These are phyloP conservation scores for Microctonus brassicae DNA, from an alignment of 2,888 invertebrate species.

Conservation along the genomic window DNA sequence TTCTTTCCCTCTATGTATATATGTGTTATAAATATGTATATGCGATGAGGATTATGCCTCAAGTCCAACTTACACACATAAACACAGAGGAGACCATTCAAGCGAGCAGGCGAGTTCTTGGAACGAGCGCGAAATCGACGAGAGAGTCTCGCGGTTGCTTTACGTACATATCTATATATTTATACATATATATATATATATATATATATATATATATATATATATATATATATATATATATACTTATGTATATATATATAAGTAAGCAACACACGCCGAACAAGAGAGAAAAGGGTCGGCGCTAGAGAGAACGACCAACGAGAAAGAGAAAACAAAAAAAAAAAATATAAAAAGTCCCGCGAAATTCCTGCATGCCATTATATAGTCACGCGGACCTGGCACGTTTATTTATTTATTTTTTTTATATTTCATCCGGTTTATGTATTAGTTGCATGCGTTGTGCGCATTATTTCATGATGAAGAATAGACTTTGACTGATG, in stretches of 20 bases:
- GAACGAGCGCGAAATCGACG: conserved; percentile 44
- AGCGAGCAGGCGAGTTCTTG: conserved; percentile 35
- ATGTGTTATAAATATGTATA: neutral
- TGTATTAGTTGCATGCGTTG: neutral
- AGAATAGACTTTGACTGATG: neutral
- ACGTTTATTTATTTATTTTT: conserved; percentile 8
- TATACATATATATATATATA: too few species aligned
- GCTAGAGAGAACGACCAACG: conserved; percentile 11
- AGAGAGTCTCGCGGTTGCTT: conserved; percentile 39
- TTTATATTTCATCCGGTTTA: neutral
- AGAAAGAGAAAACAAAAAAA: neutral
- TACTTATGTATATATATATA: conserved; percentile 13
- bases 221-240: too few species aligned
- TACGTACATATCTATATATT: too few species aligned
- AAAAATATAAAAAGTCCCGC: conserved; percentile 28
- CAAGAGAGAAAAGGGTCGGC: conserved; percentile 22
- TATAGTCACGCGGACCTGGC: conserved; percentile 29
- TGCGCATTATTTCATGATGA: neutral
- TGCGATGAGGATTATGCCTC: neutral
- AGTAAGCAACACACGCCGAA: conserved; percentile 25
- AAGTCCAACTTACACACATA: neutral
- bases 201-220: conserved; percentile 3
- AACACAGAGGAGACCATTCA: conserved; percentile 43
- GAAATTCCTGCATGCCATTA: conserved; percentile 50
- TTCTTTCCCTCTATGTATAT: neutral